Percentiles rank a stretch among this genome's conserved stretches.
Evolutionary conservation across 1,140 invertebrate genomes (phyloP).

Genomic region (Diachasmimorpha longicaudata): DNA sequence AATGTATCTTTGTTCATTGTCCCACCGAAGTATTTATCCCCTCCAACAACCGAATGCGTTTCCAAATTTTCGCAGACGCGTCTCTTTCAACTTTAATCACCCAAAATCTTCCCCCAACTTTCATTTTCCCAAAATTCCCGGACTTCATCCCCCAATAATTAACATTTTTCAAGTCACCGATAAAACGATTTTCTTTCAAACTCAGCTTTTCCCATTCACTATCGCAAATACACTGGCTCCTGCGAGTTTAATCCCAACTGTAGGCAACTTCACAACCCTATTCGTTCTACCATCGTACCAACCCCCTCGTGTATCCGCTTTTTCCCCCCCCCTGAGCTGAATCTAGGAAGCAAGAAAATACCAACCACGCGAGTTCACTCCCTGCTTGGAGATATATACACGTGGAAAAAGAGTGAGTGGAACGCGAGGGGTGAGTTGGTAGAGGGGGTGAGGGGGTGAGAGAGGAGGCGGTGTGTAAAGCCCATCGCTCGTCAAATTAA

Average conservation of each 20-base stretch:
- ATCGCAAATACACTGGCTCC: neutral
- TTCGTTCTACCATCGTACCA: neutral
- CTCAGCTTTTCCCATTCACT: neutral
- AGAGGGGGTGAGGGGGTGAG: neutral
- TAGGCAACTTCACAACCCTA: neutral
- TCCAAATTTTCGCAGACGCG: too few relatives aligned
- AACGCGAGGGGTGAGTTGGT: neutral
- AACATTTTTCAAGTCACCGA: neutral
- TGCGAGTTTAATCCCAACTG: neutral
- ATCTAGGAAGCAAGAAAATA: neutral
- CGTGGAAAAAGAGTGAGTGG: neutral
- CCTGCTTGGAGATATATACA: neutral
- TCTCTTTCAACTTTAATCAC: too few relatives aligned
- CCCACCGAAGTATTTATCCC: too few relatives aligned
- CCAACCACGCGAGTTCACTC: slow-evolving; percentile 6
- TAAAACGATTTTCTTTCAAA: neutral
- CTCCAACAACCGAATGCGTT: too few relatives aligned
- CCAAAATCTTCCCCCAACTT: too few relatives aligned
- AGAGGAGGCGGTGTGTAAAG: neutral
- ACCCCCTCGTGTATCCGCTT: neutral
- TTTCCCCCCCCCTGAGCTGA: slow-evolving; percentile 5
- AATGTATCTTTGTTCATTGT: too few relatives aligned
- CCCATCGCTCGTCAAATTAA: slow-evolving; percentile 36
- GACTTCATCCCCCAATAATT: too few relatives aligned
- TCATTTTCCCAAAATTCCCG: too few relatives aligned